Evolutionary conservation across 2,888 invertebrate genomes (phyloP), one percentile per base, ranked within the genome.

Genomic region (Colostygia pectinataria): DNA sequence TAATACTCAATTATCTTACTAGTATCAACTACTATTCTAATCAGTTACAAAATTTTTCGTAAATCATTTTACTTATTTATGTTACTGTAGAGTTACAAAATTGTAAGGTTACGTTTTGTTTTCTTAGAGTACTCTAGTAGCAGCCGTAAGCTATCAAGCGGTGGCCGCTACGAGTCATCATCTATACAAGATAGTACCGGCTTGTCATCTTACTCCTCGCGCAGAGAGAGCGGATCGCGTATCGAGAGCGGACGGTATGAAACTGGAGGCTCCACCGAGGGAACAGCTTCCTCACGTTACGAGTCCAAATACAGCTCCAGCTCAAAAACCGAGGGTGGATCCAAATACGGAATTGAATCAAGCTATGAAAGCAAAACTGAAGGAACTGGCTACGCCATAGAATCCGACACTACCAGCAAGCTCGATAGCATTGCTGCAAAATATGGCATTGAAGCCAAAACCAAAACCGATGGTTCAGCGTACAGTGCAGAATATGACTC

Each of bases 91-190:
- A n/a, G 20, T 20, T 5, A 20, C 4, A 20, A 20, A 20, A 6
- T 20, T 1, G 1, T 20, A 2, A 20, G 3, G 6, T 1, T 27
- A 27, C 36, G 14, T 39, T 15, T 41, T 27, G n/a, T n/a, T 39
- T 53, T 69, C 63, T 27, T 63, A 83, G 78, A 91, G 66, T 88
- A 87, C 69, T 83, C 87, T 74, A 87, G 84, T 68, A 87, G 85
- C 60, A 80, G 73, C 56, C 76, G 84, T 48, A 83, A 80, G 53
- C 41, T 75, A 57, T 82, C 84, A 24, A 81, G 66, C 37, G 79
- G 83, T 9, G 81, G 82, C 20, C 85, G 85, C 49, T 83, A 85
- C 43, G 89, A 89, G 55, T 80, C 86, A 4, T 83, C 85, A 2
- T 72, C 83, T 4, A 69, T 72, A 8, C 66, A 77, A 24, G 84